These are phyloP conservation scores for Otocyon megalotis DNA, from an alignment of 2,113 vertebrate species.

Conservation along the genomic window DNA sequence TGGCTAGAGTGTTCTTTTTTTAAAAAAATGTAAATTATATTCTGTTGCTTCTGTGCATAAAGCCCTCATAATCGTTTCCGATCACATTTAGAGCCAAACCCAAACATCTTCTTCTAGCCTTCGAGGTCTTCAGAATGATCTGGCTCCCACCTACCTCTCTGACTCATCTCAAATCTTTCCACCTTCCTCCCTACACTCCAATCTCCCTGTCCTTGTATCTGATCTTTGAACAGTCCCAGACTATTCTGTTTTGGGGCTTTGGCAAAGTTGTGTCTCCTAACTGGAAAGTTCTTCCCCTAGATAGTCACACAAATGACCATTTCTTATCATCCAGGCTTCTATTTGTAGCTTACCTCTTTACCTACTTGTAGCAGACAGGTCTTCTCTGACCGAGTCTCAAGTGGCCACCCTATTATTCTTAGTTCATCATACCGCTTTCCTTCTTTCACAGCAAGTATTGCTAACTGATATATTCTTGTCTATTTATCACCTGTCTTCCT, in stretches of 20 bases:
- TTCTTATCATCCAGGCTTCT: background rate
- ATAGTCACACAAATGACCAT: background rate
- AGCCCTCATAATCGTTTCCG: background rate
- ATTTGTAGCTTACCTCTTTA: background rate
- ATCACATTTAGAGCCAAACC: background rate
- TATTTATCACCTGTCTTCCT: background rate
- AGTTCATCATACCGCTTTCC: background rate
- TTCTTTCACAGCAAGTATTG: background rate
- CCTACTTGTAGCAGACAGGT: background rate
- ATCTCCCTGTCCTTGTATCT: background rate
- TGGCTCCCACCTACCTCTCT: background rate
- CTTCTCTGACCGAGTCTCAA: background rate
- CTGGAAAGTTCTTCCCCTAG: background rate
- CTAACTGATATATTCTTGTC: background rate
- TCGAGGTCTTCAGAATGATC: background rate
- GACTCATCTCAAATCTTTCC: background rate
- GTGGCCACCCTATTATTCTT: background rate
- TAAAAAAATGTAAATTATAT: background rate
- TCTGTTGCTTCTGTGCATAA: background rate
- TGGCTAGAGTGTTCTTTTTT: background rate
- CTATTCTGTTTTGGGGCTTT: background rate
- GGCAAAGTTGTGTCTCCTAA: background rate
- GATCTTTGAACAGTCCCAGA: background rate
- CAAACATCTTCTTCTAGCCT: background rate
- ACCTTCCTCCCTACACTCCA: background rate